Percentiles rank a stretch among this genome's conserved stretches.
Evolutionary conservation across 2,113 vertebrate species (phyloP).

Genomic region (Lota lota): DNA sequence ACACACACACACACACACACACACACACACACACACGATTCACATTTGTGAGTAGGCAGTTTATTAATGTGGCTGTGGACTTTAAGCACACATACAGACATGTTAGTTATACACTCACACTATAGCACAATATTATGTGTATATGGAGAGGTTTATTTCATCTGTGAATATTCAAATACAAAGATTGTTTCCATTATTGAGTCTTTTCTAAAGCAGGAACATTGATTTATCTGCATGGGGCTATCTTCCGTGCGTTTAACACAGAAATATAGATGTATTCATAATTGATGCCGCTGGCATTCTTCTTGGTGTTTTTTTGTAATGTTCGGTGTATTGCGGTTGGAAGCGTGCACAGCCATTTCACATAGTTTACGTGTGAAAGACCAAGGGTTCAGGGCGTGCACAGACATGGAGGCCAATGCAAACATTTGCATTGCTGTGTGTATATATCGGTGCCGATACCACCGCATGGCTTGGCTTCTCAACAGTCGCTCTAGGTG

Average conservation of each 20-base stretch:
- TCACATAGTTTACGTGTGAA: constrained; percentile 31
- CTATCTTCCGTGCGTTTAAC: constrained; percentile 16
- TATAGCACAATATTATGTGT: neutral
- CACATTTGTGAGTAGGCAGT: neutral
- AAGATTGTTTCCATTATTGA: constrained; percentile 43
- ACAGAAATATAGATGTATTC: constrained; percentile 43
- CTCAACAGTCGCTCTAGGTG: too few species aligned
- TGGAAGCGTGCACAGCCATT: constrained; percentile 40
- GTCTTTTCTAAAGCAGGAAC: constrained; percentile 28
- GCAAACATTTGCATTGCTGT: too few species aligned
- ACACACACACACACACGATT: constrained; percentile 18
- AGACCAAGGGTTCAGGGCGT: constrained; percentile 9
- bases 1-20: constrained; percentile 18
- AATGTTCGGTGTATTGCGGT: constrained; percentile 18
- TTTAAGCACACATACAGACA: constrained; percentile 22
- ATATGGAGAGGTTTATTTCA: constrained; percentile 20
- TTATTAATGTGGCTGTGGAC: neutral
- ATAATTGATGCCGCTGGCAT: constrained; percentile 43
- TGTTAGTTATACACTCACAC: neutral
- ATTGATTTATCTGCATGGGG: constrained; percentile 18
- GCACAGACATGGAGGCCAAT: neutral
- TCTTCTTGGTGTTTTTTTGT: constrained; percentile 29
- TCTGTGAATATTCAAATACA: constrained; percentile 36
- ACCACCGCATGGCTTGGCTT: too few species aligned
- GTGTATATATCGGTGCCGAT: too few species aligned